Conservation (phyloP, 1,140 invertebrate genomes). For the Andrena cerasifolii region DNA sequence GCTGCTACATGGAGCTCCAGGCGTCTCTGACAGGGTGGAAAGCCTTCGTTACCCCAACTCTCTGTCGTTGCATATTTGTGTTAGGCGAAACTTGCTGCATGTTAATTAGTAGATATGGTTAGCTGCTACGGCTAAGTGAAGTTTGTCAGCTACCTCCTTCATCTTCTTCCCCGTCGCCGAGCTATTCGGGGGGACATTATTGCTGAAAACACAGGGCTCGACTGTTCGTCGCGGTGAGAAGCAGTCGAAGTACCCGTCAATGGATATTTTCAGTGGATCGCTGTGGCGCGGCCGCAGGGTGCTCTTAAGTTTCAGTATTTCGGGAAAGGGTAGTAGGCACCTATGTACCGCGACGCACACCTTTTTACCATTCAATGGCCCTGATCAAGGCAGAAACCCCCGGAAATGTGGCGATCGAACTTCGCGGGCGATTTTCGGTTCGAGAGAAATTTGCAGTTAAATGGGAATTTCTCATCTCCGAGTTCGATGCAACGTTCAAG, state of each 20-base stretch:
- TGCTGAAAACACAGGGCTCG: too few relatives aligned
- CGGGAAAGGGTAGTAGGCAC: too few relatives aligned
- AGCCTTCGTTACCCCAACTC: slow-evolving; percentile 65
- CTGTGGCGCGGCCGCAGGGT: too few relatives aligned
- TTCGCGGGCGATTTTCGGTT: background rate
- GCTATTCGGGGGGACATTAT: background rate
- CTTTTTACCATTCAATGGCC: too few relatives aligned
- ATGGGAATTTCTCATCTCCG: background rate
- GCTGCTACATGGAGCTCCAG: slow-evolving; percentile 20
- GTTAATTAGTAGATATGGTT: slow-evolving; percentile 68
- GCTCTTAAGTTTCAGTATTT: too few relatives aligned
- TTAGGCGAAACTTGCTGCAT: slow-evolving; percentile 65
- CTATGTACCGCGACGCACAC: too few relatives aligned
- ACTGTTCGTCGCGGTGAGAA: too few relatives aligned
- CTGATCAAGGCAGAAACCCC: background rate
- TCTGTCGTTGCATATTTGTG: slow-evolving; percentile 65
- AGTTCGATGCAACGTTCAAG: slow-evolving; percentile 1
- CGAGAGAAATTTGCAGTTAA: background rate
- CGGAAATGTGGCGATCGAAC: background rate
- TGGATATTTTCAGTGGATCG: too few relatives aligned
- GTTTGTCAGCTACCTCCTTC: slow-evolving; percentile 25
- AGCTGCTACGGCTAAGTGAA: slow-evolving; percentile 64
- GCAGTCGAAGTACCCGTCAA: too few relatives aligned
- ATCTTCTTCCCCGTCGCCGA: slow-evolving; percentile 13
- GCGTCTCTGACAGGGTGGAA: slow-evolving; percentile 57